A percentile compares a stretch with the other conserved stretches of the same genome.
phyloP scores from a whole-genome alignment of 2,888 invertebrate genomes.

The Leucophenga maculata region DNA sequence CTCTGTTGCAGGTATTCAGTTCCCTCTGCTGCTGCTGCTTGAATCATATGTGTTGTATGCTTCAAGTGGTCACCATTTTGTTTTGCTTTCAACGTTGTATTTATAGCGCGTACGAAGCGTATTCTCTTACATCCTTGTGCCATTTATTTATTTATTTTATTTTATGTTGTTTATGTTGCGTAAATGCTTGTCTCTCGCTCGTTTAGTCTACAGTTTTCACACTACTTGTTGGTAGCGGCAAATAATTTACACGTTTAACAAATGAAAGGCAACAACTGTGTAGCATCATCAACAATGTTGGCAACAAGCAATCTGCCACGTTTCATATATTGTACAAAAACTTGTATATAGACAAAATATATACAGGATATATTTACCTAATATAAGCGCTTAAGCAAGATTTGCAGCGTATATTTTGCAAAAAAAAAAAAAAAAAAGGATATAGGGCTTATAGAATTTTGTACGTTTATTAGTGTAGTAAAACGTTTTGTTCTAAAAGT shows the following conservation, averaged over 20 bases:
- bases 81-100: constrained; percentile 37
- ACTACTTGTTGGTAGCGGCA: background rate
- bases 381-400: no score
- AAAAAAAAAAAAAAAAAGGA: no score
- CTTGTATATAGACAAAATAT: no score
- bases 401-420: no score
- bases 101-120: constrained; percentile 52
- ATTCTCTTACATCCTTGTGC: background rate
- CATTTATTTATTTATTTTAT: background rate
- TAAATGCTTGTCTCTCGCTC: background rate
- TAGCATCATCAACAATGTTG: no score
- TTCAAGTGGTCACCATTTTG: constrained; percentile 59
- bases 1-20: no score
- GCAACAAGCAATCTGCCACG: no score
- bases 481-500: no score
- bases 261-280: constrained; percentile 17
- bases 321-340: no score
- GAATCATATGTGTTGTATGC: background rate
- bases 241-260: constrained; percentile 28
- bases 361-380: no score
- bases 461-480: no score
- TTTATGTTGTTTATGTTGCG: background rate
- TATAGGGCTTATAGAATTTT: no score
- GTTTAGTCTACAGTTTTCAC: background rate
- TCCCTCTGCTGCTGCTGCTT: background rate